Conservation (phyloP, 2,888 invertebrate species). For the Epinotia ramella region DNA sequence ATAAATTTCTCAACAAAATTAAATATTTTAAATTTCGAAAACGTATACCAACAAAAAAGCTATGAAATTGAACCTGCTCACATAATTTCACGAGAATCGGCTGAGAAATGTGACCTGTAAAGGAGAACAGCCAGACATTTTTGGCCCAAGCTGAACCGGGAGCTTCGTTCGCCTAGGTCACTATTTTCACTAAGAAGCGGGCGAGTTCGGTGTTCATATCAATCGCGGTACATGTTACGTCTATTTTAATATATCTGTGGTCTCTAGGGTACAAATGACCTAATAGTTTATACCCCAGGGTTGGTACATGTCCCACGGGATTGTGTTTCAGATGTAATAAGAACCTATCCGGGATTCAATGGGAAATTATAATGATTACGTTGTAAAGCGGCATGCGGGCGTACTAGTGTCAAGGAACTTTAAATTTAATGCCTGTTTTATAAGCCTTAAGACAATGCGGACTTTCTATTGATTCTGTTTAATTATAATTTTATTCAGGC, state of each 20-base stretch:
- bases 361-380: conserved; percentile 31
- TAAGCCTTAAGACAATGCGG: conserved; percentile 14
- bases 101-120: no score
- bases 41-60: no score
- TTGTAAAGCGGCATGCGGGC: conserved; percentile 33
- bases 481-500: no score
- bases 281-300: conserved; percentile 33
- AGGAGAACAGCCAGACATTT: no score
- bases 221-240: background rate
- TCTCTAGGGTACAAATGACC: conserved; percentile 34
- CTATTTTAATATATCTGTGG: background rate
- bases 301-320: conserved; percentile 10
- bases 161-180: background rate
- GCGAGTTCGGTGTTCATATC: background rate
- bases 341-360: conserved; percentile 19
- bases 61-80: no score
- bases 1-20: no score
- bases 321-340: conserved; percentile 28
- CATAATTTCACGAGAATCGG: no score
- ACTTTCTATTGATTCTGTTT: background rate
- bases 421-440: conserved; percentile 28
- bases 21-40: no score
- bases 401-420: conserved; percentile 28
- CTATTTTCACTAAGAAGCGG: background rate
- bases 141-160: no score